phyloP scores from a whole-genome alignment of 2,113 vertebrate genomes.

The Mesocricetus auratus region DNA sequence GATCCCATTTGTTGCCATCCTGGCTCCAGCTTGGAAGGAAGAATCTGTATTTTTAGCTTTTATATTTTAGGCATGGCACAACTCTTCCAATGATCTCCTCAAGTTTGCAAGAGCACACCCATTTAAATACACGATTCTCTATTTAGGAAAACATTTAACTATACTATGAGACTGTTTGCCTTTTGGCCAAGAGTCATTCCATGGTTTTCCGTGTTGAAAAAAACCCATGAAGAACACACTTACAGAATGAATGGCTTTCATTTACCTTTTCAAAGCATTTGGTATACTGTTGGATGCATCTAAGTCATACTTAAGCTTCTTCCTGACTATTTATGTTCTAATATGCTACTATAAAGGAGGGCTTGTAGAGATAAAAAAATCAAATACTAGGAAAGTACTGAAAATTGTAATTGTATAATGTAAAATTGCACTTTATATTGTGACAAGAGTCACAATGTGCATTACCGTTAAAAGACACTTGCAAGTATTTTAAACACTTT shows the following conservation, averaged over 20 bases:
- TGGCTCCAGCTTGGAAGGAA: not conserved
- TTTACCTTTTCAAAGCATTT: not conserved
- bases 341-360: not conserved
- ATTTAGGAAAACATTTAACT: not conserved
- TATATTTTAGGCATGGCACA: not conserved
- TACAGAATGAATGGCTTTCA: not conserved
- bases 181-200: not conserved
- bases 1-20: not conserved
- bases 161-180: not conserved
- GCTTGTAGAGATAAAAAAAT: not conserved
- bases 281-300: not conserved
- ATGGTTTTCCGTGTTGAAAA: not conserved
- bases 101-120: not conserved
- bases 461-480: slow-evolving; percentile 35
- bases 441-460: not conserved
- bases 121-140: not conserved
- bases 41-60: not conserved
- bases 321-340: not conserved
- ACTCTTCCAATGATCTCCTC: not conserved
- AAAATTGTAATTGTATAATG: not conserved
- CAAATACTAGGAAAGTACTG: not conserved
- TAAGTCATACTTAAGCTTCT: not conserved
- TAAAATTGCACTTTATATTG: not conserved
- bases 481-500: not conserved
- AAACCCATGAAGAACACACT: not conserved